Base-by-base conservation (phyloP, 2,888 invertebrate species). In the Dione vanillae region DNA sequence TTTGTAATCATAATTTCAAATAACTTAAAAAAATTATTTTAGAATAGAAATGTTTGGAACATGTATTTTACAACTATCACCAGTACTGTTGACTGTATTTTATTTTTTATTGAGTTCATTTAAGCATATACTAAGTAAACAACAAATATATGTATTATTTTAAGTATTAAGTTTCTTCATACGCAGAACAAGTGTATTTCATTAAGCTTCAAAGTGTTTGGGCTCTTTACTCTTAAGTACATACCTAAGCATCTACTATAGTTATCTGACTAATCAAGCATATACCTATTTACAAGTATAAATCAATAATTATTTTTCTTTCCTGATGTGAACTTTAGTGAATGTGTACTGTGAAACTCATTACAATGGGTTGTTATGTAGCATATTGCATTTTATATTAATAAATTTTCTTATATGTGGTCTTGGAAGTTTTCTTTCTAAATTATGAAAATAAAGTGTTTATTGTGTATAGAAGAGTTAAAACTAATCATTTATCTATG, bases 351-450 rank as follows among this genome's bases (percentile, higher is more conserved):
- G 74, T 78, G 78, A 74, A 74, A 73, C 77, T 76, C 68, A 64
- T 71, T 65, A 69, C 73, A 72, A 64, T 76, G 78, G 81, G 77
- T 74, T 74, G 77, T 82, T 85, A 82, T 79, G 82, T 89, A 85
- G 89, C 83, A 83, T 90, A 86, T 81, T 87, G 88, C 87, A 87
- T 91, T 92, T 92, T 90, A 84, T 91, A 91, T 85, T 89, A 91
- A 89, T 92, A 92, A 85, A 91, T 82, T 89, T 91, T 91, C 90
- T 92, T 90, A 90, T 90, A 91, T 91, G 92, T 92, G 90, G 84
- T 83, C 45, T 43, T 69, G 49, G 64, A 56, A 20, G 69, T 72
- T 73, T 73, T 45, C 27, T 62, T 65, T 61, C 16, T 45, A 49
- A 6, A 40, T 40, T 40, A 40, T 27, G 9, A 40, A 40, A 11